A percentile compares a stretch with the other conserved stretches of the same genome.
These are phyloP conservation scores for Eupithecia pulchellata DNA, from an alignment of 2,888 invertebrate genomes.

Conservation along the genomic window DNA sequence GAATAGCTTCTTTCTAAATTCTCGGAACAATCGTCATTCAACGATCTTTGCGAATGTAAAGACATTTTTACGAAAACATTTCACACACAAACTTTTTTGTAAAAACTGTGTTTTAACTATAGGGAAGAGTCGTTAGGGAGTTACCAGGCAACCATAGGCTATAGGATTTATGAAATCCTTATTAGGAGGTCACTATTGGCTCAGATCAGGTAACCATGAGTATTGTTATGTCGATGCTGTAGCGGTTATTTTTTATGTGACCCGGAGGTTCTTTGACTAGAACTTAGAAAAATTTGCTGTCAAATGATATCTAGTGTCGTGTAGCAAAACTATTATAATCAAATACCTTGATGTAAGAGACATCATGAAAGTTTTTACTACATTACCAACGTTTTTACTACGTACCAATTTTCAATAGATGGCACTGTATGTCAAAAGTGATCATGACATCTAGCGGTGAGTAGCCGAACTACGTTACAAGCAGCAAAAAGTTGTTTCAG, in stretches of 20 bases:
- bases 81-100: conserved; percentile 1
- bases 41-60: conserved; percentile 72
- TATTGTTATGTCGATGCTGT: conserved; percentile 59
- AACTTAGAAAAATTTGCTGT: background rate
- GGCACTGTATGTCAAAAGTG: background rate
- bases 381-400: too few species aligned
- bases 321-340: background rate
- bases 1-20: conserved; percentile 74
- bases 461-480: conserved; percentile 24
- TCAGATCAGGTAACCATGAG: background rate
- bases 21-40: conserved; percentile 74
- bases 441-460: conserved; percentile 33
- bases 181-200: background rate
- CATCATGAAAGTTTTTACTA: conserved; percentile 9
- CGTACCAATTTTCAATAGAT: conserved; percentile 3
- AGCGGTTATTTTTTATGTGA: background rate
- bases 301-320: conserved; percentile 24
- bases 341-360: background rate
- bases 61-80: conserved; percentile 62
- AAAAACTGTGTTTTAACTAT: conserved; percentile 13
- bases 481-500: background rate
- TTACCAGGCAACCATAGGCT: background rate
- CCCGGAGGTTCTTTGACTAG: background rate
- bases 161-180: background rate
- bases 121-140: background rate